Percentiles rank a stretch among this genome's conserved stretches.
phyloP scores from a whole-genome alignment of 2,113 vertebrate species.

The Toxotes chatareus region DNA sequence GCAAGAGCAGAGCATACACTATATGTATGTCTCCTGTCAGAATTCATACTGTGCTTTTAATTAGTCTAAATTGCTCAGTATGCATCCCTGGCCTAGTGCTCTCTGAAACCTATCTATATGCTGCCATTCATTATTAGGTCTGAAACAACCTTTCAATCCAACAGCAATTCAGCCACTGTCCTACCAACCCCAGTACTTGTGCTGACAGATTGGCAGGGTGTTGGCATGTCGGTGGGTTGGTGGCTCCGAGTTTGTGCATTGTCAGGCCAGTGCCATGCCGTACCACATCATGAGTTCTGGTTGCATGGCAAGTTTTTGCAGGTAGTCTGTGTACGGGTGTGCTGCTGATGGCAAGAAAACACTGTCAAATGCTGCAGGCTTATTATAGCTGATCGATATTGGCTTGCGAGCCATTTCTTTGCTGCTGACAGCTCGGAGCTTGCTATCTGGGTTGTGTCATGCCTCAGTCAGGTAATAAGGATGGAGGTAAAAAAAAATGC shows the following conservation, averaged over 20 bases:
- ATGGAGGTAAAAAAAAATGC: constrained; percentile 13
- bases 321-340: constrained; percentile 6
- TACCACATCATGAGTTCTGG: constrained; percentile 1
- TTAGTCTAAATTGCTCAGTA: constrained; percentile 22
- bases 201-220: constrained; percentile 31
- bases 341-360: constrained; percentile 56
- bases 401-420: constrained; percentile 55
- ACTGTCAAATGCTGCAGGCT: constrained; percentile 64
- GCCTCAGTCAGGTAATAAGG: constrained; percentile 67
- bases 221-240: constrained; percentile 9
- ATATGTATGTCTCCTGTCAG: neutral
- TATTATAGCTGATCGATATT: constrained; percentile 78
- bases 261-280: constrained; percentile 21
- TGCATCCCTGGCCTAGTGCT: neutral
- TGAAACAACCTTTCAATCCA: constrained; percentile 29
- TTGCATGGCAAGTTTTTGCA: constrained; percentile 9
- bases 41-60: constrained; percentile 1
- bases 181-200: neutral
- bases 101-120: constrained; percentile 33
- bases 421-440: constrained; percentile 64
- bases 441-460: constrained; percentile 70
- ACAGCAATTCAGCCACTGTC: neutral
- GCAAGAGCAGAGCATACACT: neutral
- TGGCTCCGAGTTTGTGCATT: constrained; percentile 9
- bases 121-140: constrained; percentile 30